Evolutionary conservation across 2,113 vertebrate genomes (phyloP).

Genomic region (Cryptomyrus ogoouensis): DNA sequence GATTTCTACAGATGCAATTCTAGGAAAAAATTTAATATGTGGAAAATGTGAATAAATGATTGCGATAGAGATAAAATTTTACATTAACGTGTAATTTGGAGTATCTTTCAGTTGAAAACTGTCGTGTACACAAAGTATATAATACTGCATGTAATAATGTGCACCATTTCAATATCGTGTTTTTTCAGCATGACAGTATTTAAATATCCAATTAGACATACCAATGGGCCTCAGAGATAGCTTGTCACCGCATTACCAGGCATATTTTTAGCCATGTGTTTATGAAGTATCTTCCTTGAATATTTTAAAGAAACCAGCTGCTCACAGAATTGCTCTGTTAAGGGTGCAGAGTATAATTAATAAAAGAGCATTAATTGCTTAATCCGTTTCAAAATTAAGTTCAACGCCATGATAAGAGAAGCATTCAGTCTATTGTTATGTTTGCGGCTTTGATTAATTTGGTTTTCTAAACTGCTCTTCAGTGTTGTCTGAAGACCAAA

Average conservation of each 20-base stretch:
- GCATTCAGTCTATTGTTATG: neutral
- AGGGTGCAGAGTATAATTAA: neutral
- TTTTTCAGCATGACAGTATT: constrained; percentile 1
- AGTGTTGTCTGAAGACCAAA: neutral
- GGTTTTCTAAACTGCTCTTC: neutral
- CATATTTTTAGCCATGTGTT: neutral
- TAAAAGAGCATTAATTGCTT: neutral
- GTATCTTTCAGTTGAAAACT: neutral
- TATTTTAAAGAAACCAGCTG: neutral
- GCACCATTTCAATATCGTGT: neutral
- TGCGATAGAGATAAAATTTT: neutral
- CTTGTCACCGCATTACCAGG: neutral
- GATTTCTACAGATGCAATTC: neutral
- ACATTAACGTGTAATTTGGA: neutral
- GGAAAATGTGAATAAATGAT: neutral
- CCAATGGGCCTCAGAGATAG: neutral
- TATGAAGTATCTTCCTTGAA: neutral
- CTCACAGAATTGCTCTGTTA: neutral
- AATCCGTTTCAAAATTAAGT: neutral
- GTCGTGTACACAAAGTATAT: neutral
- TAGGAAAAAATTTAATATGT: neutral
- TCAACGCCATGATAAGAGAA: neutral
- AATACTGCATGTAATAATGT: neutral
- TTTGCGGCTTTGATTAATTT: neutral
- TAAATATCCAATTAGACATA: neutral